Percentiles rank a stretch among this genome's conserved stretches.
These are phyloP conservation scores for Nephotettix cincticeps DNA, from an alignment of 1,140 invertebrate species.

Conservation along the genomic window DNA sequence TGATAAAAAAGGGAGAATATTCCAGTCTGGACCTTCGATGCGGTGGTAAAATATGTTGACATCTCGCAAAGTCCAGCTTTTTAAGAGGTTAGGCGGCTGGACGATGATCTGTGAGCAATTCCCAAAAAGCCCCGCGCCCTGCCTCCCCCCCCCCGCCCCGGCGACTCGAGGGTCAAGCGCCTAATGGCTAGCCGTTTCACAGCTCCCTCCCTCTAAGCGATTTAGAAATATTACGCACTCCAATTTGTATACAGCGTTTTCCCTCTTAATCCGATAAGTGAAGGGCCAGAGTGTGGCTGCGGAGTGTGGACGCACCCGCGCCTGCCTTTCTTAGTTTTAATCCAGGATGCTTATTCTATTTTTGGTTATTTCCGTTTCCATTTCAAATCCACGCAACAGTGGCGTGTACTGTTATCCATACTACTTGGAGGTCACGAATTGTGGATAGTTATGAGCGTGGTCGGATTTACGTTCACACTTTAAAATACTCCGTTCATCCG, in stretches of 20 bases:
- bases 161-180: conserved; percentile 17
- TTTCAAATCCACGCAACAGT: too few species aligned
- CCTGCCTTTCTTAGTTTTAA: too few species aligned
- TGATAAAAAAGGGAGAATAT: too few species aligned
- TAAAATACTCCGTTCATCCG: too few species aligned
- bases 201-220: conserved; percentile 28
- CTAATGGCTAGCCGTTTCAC: conserved; percentile 28
- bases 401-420: too few species aligned
- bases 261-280: conserved; percentile 12
- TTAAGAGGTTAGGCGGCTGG: not conserved
- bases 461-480: too few species aligned
- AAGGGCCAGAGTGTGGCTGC: not conserved
- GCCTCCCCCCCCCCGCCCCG: conserved; percentile 28
- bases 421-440: too few species aligned
- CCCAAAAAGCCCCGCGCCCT: conserved; percentile 29
- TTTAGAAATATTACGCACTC: conserved; percentile 20
- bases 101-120: conserved; percentile 10
- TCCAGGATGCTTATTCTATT: too few species aligned
- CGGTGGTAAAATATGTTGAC: not conserved
- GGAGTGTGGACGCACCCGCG: too few species aligned
- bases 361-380: too few species aligned
- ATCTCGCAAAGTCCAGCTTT: not conserved
- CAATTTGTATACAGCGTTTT: conserved; percentile 18
- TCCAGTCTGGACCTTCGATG: too few species aligned
- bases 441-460: too few species aligned